Base-by-base conservation (phyloP, 2,888 invertebrate genomes). In the Neoaliturus tenellus region DNA sequence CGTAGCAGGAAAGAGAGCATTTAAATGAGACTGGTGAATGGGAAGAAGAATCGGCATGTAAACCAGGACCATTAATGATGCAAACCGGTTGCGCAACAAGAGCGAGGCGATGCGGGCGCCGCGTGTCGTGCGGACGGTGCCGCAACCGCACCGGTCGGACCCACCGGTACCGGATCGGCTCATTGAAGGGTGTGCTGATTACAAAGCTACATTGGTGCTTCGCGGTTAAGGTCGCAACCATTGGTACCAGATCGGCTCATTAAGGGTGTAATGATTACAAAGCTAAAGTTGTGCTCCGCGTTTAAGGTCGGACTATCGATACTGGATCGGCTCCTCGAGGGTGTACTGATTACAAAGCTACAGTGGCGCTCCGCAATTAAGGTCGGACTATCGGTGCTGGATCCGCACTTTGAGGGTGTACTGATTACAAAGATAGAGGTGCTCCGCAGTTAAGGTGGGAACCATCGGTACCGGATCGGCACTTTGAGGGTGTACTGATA, bases 11-110 rank as follows among this genome's bases (percentile, higher is more conserved):
- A 75, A 44, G 41, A 20, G 41, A 35, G 25, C 39, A 75, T 75
- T 75, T 75, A 75, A 71, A 71, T 39, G 71, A 71, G 48, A 44
- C 75, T 75, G 35, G 75, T 75, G 75, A 75, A 75, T 75, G 75
- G 75, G 75, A 75, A 75, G 75, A 75, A 75, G 75, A 75, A 75
- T 75, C 75, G 75, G 75, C 75, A 75, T 75, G 75, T 44, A 75
- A 75, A 75, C 41, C 75, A 41, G 39, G 75, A 48, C 75, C 75
- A 75, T 75, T 75, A 75, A 75, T 75, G 75, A 75, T 75, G 75
- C 75, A 75, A 75, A 75, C 75, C 28, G 48, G 75, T 75, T 75
- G 48, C 28, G 75, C 48, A 75, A 39, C 20, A 28, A 6, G 31
- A 0, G 62, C 31, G 28, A 23, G 20, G 55, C 55, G 55, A 31